phyloP scores from a whole-genome alignment of 2,113 vertebrate genomes.

The Phaethon lepturus region DNA sequence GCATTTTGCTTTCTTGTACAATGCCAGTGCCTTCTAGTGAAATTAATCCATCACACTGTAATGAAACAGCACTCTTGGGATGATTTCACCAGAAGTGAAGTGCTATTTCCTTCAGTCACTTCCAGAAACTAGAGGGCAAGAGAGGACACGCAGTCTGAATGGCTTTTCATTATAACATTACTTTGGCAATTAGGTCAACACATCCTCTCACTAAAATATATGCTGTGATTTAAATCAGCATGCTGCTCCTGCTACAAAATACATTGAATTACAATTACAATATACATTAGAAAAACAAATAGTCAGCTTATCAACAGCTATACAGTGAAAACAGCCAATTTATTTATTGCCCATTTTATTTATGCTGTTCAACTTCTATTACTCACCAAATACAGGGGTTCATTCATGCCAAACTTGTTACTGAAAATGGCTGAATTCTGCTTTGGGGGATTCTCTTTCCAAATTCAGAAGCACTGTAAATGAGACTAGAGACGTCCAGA shows the following conservation, averaged over 20 bases:
- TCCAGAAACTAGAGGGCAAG: constrained; percentile 21
- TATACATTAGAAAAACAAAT: neutral
- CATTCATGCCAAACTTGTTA: neutral
- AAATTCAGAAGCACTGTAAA: neutral
- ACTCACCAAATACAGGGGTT: neutral
- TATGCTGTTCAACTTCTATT: neutral
- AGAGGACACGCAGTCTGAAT: neutral
- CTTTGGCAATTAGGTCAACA: neutral
- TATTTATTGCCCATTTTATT: neutral
- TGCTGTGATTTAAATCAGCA: neutral
- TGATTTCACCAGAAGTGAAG: neutral
- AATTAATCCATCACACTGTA: neutral
- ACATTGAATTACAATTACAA: neutral
- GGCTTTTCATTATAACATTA: constrained; percentile 12
- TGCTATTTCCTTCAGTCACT: constrained; percentile 15
- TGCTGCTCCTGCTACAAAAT: neutral
- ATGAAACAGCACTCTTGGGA: neutral
- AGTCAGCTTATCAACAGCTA: neutral
- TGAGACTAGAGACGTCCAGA: neutral
- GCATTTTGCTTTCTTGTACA: neutral
- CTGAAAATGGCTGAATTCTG: neutral
- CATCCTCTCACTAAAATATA: neutral
- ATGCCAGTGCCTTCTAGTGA: neutral
- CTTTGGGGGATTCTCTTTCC: neutral
- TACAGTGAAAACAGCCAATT: neutral